A percentile compares a stretch with the other conserved stretches of the same genome.
These are phyloP conservation scores for Zapus hudsonius DNA, from an alignment of 2,113 vertebrate genomes.

Conservation along the genomic window DNA sequence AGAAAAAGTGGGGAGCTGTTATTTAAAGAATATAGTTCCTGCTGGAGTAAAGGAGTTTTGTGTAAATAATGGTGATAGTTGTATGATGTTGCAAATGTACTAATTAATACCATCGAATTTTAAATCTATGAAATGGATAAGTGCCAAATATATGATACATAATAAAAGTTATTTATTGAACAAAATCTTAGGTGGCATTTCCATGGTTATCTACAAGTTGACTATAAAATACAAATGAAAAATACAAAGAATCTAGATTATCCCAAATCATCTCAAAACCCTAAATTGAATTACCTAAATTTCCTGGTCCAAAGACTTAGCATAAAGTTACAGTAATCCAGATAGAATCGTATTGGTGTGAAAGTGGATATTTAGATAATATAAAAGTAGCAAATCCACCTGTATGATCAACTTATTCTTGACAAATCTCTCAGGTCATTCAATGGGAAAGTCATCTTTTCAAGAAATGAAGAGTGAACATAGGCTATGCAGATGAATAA, in stretches of 20 bases:
- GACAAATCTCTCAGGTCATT: not conserved
- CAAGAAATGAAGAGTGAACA: not conserved
- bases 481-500: not conserved
- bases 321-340: conserved; percentile 14
- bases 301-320: not conserved
- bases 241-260: not conserved
- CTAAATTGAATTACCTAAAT: not conserved
- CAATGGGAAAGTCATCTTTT: not conserved
- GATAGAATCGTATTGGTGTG: not conserved
- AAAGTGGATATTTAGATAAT: not conserved
- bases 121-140: conserved; percentile 17
- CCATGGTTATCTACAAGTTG: not conserved
- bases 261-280: not conserved
- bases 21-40: not conserved
- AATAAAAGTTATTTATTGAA: conserved; percentile 28
- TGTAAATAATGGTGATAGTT: not conserved
- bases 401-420: not conserved
- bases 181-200: not conserved
- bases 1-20: not conserved
- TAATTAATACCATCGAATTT: not conserved
- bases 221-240: conserved; percentile 33
- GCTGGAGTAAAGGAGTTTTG: not conserved
- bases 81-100: not conserved
- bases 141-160: not conserved
- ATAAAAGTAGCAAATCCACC: not conserved